A percentile compares a stretch with the other conserved stretches of the same genome.
Evolutionary conservation across 2,888 invertebrate genomes (phyloP).

Genomic region (Aleiodes alternator): DNA sequence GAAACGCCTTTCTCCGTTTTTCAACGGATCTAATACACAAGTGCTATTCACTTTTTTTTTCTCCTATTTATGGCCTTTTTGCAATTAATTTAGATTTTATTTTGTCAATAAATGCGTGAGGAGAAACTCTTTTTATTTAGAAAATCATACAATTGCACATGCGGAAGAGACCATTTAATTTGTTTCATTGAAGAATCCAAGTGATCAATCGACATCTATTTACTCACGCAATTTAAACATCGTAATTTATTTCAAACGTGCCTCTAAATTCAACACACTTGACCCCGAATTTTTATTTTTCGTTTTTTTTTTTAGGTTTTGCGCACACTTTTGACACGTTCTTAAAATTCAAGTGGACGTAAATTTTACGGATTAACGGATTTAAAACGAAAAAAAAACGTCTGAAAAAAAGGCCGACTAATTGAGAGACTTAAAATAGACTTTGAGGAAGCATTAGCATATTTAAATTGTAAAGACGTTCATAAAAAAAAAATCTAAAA

Average conservation of each 20-base stretch:
- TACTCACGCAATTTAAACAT: background rate
- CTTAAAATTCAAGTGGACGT: background rate
- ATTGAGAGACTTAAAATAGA: conserved; percentile 10
- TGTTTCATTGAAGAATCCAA: background rate
- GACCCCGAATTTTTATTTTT: background rate
- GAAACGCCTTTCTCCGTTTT: conserved; percentile 53
- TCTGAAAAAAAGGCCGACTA: background rate
- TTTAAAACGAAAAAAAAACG: background rate
- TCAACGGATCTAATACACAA: conserved; percentile 4
- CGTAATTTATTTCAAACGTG: background rate
- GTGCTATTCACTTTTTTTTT: background rate
- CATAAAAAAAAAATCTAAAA: background rate
- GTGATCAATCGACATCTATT: conserved; percentile 4
- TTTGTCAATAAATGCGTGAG: background rate
- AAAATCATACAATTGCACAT: background rate
- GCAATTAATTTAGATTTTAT: background rate
- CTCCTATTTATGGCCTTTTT: background rate
- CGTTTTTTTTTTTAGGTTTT: too few species aligned
- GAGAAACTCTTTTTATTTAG: background rate
- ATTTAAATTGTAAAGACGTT: conserved; percentile 17
- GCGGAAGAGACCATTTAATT: background rate
- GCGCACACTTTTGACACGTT: conserved; percentile 5
- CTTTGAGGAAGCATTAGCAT: conserved; percentile 22
- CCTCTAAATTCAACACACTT: background rate
- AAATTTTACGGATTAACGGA: conserved; percentile 6